Conservation (phyloP, 1,140 invertebrate species). For the Lordiphosa mommai region DNA sequence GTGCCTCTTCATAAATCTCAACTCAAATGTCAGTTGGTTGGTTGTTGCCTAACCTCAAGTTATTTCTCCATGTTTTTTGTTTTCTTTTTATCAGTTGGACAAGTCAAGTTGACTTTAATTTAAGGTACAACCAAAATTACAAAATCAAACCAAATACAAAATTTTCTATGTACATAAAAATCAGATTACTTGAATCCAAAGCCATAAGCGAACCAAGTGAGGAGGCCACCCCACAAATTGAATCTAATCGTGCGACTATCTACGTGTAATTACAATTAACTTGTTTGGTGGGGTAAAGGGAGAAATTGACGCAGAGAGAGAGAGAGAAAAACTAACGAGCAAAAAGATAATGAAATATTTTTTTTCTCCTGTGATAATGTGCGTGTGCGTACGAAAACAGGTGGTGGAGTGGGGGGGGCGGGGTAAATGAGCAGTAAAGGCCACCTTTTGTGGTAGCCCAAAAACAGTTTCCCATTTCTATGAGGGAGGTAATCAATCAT, state of each 20-base stretch:
- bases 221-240: conserved; percentile 43
- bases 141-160: conserved; percentile 42
- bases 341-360: conserved; percentile 74
- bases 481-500: conserved; percentile 69
- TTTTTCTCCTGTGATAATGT: conserved; percentile 27
- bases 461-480: conserved; percentile 57
- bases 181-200: conserved; percentile 43
- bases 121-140: conserved; percentile 67
- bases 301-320: not conserved
- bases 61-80: conserved; percentile 14
- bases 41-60: conserved; percentile 18
- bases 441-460: conserved; percentile 46
- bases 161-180: conserved; percentile 23
- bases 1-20: conserved; percentile 69
- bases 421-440: not conserved
- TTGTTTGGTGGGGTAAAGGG: conserved; percentile 9
- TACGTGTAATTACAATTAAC: conserved; percentile 75
- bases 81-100: conserved; percentile 21
- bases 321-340: conserved; percentile 49
- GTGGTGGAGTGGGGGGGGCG: conserved; percentile 25
- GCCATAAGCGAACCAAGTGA: conserved; percentile 18
- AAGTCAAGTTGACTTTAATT: conserved; percentile 50
- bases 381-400: conserved; percentile 16
- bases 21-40: not conserved
- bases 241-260: conserved; percentile 74